phyloP scores from a whole-genome alignment of 2,888 invertebrate species.

The Cataglyphis albicans region DNA sequence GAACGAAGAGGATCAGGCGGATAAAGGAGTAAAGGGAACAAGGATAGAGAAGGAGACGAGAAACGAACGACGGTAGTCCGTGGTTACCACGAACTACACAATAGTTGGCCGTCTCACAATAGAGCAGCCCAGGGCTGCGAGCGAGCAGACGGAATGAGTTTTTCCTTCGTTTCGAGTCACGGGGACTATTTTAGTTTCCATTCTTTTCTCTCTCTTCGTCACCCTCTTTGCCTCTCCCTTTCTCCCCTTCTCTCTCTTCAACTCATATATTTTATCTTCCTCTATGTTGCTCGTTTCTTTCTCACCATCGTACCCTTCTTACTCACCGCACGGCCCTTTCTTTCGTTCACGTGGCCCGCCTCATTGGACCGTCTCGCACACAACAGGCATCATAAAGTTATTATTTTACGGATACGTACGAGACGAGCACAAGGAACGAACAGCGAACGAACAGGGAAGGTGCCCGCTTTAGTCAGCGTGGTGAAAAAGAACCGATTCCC shows the following conservation, averaged over 20 bases:
- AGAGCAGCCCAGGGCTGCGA: conserved; percentile 74
- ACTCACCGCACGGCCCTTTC: conserved; percentile 40
- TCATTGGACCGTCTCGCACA: conserved; percentile 57
- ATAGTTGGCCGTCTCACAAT: conserved; percentile 79
- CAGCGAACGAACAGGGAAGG: background rate
- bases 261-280: conserved; percentile 13
- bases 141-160: conserved; percentile 80
- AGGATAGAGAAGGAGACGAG: background rate
- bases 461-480: background rate
- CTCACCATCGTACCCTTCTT: conserved; percentile 25
- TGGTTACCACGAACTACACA: conserved; percentile 78
- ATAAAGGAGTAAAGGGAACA: background rate
- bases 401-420: conserved; percentile 73
- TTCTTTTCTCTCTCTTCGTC: conserved; percentile 68
- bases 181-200: conserved; percentile 78
- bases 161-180: conserved; percentile 79
- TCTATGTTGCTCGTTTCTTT: conserved; percentile 20
- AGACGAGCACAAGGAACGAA: background rate
- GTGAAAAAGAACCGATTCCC: conserved; percentile 40
- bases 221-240: conserved; percentile 29
- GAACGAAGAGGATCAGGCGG: background rate
- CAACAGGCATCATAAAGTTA: conserved; percentile 74
- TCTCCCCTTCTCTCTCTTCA: background rate
- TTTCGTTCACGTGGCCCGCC: conserved; percentile 49
- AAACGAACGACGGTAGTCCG: conserved; percentile 67